phyloP scores from a whole-genome alignment of 92 coral and sea anemone species.

The Zoanthus sansibaricus region DNA sequence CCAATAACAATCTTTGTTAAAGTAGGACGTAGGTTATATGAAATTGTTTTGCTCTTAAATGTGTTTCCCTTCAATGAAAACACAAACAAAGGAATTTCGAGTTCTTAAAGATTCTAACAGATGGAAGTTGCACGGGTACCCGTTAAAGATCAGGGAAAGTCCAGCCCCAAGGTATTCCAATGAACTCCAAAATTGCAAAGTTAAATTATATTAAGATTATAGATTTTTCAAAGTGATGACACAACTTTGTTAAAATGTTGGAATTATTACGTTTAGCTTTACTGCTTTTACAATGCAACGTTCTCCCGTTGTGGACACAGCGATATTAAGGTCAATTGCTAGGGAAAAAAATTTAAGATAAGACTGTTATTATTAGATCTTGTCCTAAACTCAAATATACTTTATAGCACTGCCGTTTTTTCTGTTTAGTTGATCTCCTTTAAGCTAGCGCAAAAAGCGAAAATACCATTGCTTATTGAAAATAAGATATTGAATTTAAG shows the following conservation, averaged over 20 bases:
- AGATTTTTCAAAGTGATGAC: neutral
- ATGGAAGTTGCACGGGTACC: neutral
- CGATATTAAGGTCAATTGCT: neutral
- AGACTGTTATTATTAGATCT: neutral
- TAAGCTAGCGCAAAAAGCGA: too few relatives aligned
- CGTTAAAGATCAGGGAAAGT: neutral
- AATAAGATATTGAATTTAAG: neutral
- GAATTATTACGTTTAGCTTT: neutral
- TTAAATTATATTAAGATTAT: neutral
- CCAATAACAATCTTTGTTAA: slow-evolving; percentile 10
- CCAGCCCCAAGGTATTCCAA: neutral
- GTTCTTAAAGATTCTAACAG: neutral
- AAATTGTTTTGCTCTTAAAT: neutral
- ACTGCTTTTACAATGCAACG: neutral
- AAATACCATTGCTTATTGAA: neutral
- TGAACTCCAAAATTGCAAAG: neutral
- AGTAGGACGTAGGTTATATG: neutral
- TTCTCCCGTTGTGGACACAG: neutral
- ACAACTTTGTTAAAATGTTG: neutral
- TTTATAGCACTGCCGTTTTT: neutral
- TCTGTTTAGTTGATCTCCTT: too few relatives aligned
- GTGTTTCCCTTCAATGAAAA: neutral
- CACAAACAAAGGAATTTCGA: neutral
- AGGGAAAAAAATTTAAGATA: neutral
- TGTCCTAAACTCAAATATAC: neutral